Base-by-base conservation (phyloP, 1,140 invertebrate species). In the Drosophila sulfurigaster region DNA sequence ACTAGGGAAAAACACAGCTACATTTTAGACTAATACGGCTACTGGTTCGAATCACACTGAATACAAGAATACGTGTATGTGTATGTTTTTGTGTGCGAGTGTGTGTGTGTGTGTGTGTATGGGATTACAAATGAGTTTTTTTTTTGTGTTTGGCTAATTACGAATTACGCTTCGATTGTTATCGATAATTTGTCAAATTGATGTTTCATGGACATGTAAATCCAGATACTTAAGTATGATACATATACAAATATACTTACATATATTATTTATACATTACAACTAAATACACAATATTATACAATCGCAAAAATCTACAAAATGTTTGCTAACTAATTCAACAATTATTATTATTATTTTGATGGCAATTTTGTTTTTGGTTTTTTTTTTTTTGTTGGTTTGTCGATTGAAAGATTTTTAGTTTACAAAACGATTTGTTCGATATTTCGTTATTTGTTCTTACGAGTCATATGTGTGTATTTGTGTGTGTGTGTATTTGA, bases 41-140 rank as follows among this genome's bases (percentile, higher is more conserved):
- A 87, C 73, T 56, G 49, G 5, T 49, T 83, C 85, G 85, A 88
- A 88, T 88, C 78, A 88, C 83, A 88, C 78, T 78, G 65, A 87
- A 83, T 81, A 88, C 74, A 67, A 67, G 51, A 72, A 88, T 38
- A 87, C 57, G 67, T 75, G 67, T 67, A 38, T 48, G 16, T 64
- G 56, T 48, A 28, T 68, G 20, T 54, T 16, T 68, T 13, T 54
- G 41, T 72, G 52, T 71, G 11, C 64, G 28, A 59, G 13, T 71
- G 43, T 64, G 11, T 66, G 25, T 52, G 43, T 70, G 48, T 63
- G 6, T 45, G 41, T 57, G 13, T 52, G 35, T 43, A 15, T 46
- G 60, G 67, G 32, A 68, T 79, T 82, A 87, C 75, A 41, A 48
- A 86, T 85, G 81, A 28, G 16, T 56, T 16, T 54, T 32, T 32